These are phyloP conservation scores for Luidia sarsii DNA, from an alignment of 53 echinoderm and acorn worm species.

Conservation along the genomic window DNA sequence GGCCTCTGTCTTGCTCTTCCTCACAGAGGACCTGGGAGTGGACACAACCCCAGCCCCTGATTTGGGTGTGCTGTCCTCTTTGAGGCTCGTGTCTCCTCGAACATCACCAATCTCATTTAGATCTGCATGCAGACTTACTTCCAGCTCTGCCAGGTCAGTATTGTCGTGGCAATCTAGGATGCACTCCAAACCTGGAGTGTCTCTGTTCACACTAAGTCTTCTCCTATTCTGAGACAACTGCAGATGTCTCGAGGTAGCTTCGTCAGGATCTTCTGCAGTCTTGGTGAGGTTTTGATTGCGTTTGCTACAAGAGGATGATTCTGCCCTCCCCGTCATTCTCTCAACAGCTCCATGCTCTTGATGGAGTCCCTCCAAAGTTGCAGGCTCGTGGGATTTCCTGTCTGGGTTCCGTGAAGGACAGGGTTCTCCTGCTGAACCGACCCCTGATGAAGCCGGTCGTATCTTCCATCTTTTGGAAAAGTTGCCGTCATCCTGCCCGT, in stretches of 20 bases:
- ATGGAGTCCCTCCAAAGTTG: neutral
- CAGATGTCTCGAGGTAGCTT: too few relatives aligned
- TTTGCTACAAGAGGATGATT: neutral
- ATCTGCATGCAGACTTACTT: neutral
- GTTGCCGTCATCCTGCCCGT: neutral
- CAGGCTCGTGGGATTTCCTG: too few relatives aligned
- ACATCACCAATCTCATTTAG: neutral
- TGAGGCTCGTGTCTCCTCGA: neutral
- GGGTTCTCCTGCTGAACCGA: neutral
- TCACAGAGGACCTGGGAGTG: slow-evolving; percentile 5
- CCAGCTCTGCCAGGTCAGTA: neutral
- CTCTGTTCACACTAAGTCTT: neutral
- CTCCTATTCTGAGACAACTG: too few relatives aligned
- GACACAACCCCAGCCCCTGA: neutral
- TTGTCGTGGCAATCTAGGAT: too few relatives aligned
- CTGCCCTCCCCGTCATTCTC: neutral
- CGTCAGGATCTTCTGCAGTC: neutral
- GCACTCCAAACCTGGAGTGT: slow-evolving; percentile 11
- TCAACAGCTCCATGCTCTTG: neutral
- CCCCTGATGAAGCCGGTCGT: neutral
- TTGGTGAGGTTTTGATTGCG: too few relatives aligned
- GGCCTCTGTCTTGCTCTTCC: slow-evolving; percentile 29
- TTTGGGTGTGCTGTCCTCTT: neutral
- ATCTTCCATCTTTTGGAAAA: neutral
- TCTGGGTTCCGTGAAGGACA: too few relatives aligned